These are phyloP conservation scores for Colius striatus DNA, from an alignment of 2,113 vertebrate species.

Conservation along the genomic window DNA sequence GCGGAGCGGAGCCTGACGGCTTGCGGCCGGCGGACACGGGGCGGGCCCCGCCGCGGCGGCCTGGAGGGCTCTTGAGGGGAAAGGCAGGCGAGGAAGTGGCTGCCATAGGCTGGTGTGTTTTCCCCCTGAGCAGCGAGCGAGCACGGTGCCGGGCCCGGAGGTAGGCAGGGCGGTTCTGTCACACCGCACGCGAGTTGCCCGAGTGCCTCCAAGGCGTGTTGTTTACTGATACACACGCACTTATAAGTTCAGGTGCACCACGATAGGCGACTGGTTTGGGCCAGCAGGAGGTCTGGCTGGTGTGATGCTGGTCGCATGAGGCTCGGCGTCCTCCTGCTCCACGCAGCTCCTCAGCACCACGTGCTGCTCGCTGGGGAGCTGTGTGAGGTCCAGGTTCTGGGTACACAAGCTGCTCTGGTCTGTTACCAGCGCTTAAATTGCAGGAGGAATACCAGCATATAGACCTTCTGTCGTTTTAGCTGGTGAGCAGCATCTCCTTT, in stretches of 20 bases:
- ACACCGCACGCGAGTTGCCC: rapidly evolving
- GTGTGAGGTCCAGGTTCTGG: rapidly evolving
- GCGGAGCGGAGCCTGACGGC: background rate
- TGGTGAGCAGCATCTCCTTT: background rate
- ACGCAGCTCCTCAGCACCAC: rapidly evolving
- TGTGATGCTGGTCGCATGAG: too few species aligned
- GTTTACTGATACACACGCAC: rapidly evolving
- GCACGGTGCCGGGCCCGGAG: background rate
- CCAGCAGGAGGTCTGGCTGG: background rate
- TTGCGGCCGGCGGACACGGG: too few species aligned
- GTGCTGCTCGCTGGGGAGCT: rapidly evolving
- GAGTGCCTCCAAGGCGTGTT: background rate
- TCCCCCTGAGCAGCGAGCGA: rapidly evolving
- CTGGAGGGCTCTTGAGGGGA: background rate
- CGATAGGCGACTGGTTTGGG: rapidly evolving
- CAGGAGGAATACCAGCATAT: background rate
- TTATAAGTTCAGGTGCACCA: rapidly evolving
- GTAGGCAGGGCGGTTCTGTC: background rate
- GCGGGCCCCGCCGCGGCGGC: too few species aligned
- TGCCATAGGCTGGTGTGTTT: rapidly evolving
- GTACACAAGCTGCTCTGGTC: background rate
- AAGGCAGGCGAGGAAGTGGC: background rate
- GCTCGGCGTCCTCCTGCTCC: background rate
- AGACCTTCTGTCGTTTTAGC: background rate
- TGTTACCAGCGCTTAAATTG: background rate